These are phyloP conservation scores for Urocitellus parryii DNA, from an alignment of 2,113 vertebrate genomes.

Conservation along the genomic window DNA sequence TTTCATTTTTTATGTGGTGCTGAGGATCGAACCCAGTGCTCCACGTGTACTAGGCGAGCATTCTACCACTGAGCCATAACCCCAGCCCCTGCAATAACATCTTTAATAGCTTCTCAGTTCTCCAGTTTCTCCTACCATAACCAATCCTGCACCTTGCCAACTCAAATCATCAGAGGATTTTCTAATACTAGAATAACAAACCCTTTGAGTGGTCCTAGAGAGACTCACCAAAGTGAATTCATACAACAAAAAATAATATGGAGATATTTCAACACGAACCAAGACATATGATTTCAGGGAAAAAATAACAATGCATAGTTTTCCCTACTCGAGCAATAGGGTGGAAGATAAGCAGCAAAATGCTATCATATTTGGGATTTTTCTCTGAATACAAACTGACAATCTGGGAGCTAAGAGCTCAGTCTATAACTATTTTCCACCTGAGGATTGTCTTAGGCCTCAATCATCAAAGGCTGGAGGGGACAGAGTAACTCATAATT, in stretches of 20 bases:
- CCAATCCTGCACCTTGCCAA: neutral
- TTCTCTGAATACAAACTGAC: neutral
- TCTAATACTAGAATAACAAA: constrained; percentile 23
- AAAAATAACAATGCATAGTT: neutral
- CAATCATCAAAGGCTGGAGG: neutral
- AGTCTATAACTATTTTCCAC: neutral
- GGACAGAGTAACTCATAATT: neutral
- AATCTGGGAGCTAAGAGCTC: neutral
- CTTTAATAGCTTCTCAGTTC: neutral
- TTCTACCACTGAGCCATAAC: no score
- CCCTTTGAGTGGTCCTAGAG: neutral
- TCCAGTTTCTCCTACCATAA: neutral
- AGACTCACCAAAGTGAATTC: neutral
- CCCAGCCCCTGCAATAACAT: no score
- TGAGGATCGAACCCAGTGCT: no score
- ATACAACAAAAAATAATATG: neutral
- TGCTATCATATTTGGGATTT: neutral
- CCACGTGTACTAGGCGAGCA: no score
- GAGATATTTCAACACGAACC: neutral
- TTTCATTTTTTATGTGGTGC: no score
- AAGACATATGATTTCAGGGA: neutral
- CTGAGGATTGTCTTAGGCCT: neutral
- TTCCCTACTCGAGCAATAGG: neutral
- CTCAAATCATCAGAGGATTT: neutral
- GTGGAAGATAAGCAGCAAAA: constrained; percentile 38